Conservation (phyloP, 2,888 invertebrate genomes). For the Reticulitermes lucifugus region DNA sequence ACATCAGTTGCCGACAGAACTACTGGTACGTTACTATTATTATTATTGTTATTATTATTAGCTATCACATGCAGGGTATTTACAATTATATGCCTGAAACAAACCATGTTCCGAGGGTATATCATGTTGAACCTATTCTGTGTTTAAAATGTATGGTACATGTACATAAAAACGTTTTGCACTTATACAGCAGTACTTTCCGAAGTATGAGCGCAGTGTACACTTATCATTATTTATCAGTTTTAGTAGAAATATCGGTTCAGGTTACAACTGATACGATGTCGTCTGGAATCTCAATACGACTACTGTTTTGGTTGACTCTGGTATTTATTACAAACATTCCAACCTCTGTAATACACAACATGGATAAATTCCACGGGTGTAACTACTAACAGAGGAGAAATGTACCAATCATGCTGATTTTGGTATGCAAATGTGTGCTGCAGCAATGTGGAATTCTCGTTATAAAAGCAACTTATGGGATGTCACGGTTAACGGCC, state of each 20-base stretch:
- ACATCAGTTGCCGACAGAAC: no score
- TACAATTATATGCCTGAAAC: no score
- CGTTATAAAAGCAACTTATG: not conserved
- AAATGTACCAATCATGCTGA: conserved; percentile 4
- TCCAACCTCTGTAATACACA: conserved; percentile 5
- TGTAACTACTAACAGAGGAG: not conserved
- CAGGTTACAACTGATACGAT: not conserved
- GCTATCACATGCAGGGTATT: no score
- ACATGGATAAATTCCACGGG: conserved; percentile 11
- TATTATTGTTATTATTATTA: no score
- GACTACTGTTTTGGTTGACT: not conserved
- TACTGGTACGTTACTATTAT: no score
- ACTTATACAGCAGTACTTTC: no score
- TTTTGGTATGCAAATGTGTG: not conserved
- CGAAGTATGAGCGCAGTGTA: no score
- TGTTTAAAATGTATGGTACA: no score
- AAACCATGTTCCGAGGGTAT: no score
- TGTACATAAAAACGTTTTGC: no score
- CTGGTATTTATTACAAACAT: conserved; percentile 8
- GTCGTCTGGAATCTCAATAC: not conserved
- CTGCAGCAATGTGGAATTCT: not conserved
- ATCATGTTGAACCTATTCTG: no score
- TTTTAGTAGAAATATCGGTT: not conserved
- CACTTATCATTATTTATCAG: not conserved
- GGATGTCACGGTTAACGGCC: no score